These are phyloP conservation scores for Amazona ochrocephala DNA, from an alignment of 2,797 vertebrate genomes.

Conservation along the genomic window DNA sequence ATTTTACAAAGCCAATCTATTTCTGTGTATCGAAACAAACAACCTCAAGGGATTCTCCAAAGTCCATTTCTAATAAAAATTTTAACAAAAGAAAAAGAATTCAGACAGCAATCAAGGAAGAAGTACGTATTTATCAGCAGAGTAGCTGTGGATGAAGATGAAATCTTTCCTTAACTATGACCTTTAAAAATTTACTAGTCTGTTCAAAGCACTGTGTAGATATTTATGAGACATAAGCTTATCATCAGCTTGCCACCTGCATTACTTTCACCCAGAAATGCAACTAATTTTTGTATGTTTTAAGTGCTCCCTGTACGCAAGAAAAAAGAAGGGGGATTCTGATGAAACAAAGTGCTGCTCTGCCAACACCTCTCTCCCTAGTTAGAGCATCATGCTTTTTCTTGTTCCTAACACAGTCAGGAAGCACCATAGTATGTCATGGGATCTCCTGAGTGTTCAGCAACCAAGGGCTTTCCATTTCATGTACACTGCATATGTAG, in stretches of 20 bases:
- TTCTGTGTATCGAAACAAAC: neutral
- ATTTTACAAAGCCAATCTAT: neutral
- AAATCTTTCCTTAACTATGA: neutral
- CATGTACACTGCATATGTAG: accelerated
- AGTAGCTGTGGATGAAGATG: neutral
- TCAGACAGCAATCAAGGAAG: neutral
- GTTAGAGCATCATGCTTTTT: neutral
- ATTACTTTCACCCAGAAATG: neutral
- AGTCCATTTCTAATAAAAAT: neutral
- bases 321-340: neutral
- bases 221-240: neutral
- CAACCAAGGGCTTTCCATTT: neutral
- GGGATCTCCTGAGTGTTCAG: neutral
- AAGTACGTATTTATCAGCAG: neutral
- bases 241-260: neutral
- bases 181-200: neutral
- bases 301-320: neutral
- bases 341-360: neutral
- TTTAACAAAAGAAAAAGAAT: neutral
- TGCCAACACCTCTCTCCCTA: neutral
- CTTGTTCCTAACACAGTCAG: neutral
- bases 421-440: neutral
- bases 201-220: neutral
- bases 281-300: neutral
- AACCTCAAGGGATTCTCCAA: neutral